These are phyloP conservation scores for Paraplagusia blochii DNA, from an alignment of 2,113 vertebrate genomes.

Conservation along the genomic window DNA sequence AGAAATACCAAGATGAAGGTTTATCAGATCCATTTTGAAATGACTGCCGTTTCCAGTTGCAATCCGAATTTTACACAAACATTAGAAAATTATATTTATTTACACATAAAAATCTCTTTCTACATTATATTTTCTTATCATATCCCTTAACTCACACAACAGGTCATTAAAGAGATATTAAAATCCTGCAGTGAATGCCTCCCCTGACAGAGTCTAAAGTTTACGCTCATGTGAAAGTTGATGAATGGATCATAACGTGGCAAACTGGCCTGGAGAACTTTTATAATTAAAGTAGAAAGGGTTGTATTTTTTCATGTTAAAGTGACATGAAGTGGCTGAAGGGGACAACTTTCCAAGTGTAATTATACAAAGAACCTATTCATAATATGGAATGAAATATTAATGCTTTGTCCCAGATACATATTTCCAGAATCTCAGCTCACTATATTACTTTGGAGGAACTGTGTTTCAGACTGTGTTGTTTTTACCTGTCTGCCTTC, in stretches of 20 bases:
- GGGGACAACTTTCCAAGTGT: conserved; percentile 63
- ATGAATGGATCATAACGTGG: conserved; percentile 54
- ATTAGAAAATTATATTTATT: no score
- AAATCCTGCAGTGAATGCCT: conserved; percentile 44
- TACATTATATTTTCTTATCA: no score
- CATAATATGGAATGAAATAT: conserved; percentile 63
- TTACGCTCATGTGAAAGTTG: conserved; percentile 44
- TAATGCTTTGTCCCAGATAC: conserved; percentile 52
- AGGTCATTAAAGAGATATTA: conserved; percentile 23
- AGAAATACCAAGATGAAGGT: no score
- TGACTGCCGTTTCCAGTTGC: no score
- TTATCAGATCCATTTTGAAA: no score
- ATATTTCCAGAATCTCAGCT: conserved; percentile 39
- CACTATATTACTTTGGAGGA: conserved; percentile 31
- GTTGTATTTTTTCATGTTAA: conserved; percentile 66
- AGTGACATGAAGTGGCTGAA: conserved; percentile 67
- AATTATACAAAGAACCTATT: conserved; percentile 69
- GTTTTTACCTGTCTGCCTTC: conserved; percentile 26
- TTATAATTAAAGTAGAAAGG: conserved; percentile 73
- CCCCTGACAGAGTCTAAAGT: conserved; percentile 34
- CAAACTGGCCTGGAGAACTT: conserved; percentile 65
- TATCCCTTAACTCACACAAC: neutral
- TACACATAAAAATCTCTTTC: no score
- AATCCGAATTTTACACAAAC: no score
- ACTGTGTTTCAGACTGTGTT: conserved; percentile 14